phyloP scores from a whole-genome alignment of 1,140 invertebrate genomes.

The Helicorthomorpha holstii region DNA sequence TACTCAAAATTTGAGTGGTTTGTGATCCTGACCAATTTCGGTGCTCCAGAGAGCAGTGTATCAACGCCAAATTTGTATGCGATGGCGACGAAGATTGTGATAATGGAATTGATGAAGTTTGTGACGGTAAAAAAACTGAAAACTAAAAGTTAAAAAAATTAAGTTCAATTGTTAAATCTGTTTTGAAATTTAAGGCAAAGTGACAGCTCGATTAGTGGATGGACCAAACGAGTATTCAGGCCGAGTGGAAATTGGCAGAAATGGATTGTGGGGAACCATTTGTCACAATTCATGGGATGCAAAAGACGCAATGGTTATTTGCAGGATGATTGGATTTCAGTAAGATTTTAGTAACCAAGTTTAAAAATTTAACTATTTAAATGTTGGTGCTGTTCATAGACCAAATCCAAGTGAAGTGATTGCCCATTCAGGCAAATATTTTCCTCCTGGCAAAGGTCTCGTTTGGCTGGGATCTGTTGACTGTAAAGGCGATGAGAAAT shows the following conservation, averaged over 20 bases:
- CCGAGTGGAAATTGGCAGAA: conserved; percentile 46
- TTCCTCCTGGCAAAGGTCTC: conserved; percentile 35
- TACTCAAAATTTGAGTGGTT: not conserved
- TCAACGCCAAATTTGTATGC: conserved; percentile 43
- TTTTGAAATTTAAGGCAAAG: conserved; percentile 27
- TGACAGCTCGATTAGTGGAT: conserved; percentile 40
- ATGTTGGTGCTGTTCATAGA: not conserved
- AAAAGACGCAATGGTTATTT: conserved; percentile 40
- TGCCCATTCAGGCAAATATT: conserved; percentile 21
- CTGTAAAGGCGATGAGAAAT: conserved; percentile 48
- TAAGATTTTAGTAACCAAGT: not conserved
- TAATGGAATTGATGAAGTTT: conserved; percentile 47
- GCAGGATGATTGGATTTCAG: conserved; percentile 38
- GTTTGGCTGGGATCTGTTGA: conserved; percentile 56
- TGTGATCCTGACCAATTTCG: conserved; percentile 34
- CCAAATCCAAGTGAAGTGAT: not conserved
- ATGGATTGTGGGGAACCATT: conserved; percentile 54
- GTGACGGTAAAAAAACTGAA: conserved; percentile 31
- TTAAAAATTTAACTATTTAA: not conserved
- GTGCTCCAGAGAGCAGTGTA: conserved; percentile 43
- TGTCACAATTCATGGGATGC: conserved; percentile 59
- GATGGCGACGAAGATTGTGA: conserved; percentile 48
- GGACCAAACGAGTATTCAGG: conserved; percentile 37
- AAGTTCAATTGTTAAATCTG: conserved; percentile 24
- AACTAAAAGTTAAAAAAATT: not conserved